phyloP scores from a whole-genome alignment of 2,888 invertebrate genomes.

The Machimus atricapillus region DNA sequence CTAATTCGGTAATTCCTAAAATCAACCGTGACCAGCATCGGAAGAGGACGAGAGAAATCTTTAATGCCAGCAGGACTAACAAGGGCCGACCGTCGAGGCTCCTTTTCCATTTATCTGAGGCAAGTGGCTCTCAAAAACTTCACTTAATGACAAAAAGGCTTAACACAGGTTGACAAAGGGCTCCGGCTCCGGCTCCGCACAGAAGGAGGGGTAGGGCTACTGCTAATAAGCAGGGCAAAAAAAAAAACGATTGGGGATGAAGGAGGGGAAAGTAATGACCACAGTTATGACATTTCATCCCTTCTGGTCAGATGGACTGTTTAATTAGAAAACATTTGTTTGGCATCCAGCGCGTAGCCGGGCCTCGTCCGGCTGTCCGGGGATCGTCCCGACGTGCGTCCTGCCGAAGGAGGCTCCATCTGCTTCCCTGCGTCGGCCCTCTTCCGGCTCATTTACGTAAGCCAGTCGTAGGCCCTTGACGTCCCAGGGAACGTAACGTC shows the following conservation, averaged over 20 bases:
- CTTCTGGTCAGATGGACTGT: conserved; percentile 31
- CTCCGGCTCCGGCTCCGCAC: background rate
- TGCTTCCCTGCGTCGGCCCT: background rate
- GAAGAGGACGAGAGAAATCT: background rate
- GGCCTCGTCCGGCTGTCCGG: background rate
- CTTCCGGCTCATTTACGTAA: background rate
- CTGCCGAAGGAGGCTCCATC: background rate
- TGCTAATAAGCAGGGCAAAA: conserved; percentile 13
- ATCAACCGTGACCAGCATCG: conserved; percentile 1
- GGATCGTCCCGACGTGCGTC: background rate
- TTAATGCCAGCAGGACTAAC: background rate
- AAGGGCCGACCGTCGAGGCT: background rate
- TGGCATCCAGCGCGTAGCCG: background rate
- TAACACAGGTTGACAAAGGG: conserved; percentile 25
- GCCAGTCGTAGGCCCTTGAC: background rate
- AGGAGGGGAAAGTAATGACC: background rate
- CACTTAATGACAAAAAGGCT: conserved; percentile 34
- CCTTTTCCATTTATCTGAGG: conserved; percentile 9
- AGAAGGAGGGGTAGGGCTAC: background rate
- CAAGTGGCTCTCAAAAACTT: conserved; percentile 31
- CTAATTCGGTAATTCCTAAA: conserved; percentile 25
- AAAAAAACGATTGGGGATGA: background rate
- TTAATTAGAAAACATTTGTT: conserved; percentile 33
- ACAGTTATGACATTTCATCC: conserved; percentile 36
- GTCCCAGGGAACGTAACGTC: background rate